These are phyloP conservation scores for Helostoma temminkii DNA, from an alignment of 2,797 vertebrate species.

Conservation along the genomic window DNA sequence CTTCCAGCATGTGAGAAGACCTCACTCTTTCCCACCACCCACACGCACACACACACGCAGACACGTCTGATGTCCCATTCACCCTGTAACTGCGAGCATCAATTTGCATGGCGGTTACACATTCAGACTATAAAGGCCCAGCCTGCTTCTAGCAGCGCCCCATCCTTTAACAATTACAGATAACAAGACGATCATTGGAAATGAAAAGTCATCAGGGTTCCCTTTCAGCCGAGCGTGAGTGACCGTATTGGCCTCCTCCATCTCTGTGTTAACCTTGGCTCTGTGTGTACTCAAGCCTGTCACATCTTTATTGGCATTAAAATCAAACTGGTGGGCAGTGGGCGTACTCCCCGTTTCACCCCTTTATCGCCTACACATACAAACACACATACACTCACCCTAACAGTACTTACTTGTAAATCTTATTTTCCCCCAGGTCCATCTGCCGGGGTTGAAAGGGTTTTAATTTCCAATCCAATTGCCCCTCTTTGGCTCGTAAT, in stretches of 20 bases:
- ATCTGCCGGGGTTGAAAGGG: slow-evolving; percentile 70
- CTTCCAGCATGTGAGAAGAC: slow-evolving; percentile 14
- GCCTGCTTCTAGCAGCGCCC: no score
- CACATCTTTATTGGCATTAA: slow-evolving; percentile 54
- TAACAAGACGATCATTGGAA: slow-evolving; percentile 82
- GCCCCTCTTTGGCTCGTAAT: slow-evolving; percentile 59
- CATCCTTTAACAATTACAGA: slow-evolving; percentile 81
- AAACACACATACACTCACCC: slow-evolving; percentile 2
- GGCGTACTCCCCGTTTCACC: slow-evolving; percentile 5
- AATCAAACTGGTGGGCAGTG: slow-evolving; percentile 43
- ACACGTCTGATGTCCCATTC: slow-evolving; percentile 6
- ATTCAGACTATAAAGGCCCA: slow-evolving; percentile 63
- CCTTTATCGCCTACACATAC: neutral
- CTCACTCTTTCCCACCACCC: slow-evolving; percentile 8
- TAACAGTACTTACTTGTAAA: slow-evolving; percentile 16
- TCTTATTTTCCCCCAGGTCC: slow-evolving; percentile 42
- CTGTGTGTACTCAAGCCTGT: slow-evolving; percentile 49
- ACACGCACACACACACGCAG: neutral
- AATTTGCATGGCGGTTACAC: slow-evolving; percentile 63
- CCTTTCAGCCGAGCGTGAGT: slow-evolving; percentile 50
- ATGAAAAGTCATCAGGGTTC: slow-evolving; percentile 78
- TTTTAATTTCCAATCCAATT: slow-evolving; percentile 74
- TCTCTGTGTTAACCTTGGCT: slow-evolving; percentile 76
- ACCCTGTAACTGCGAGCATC: slow-evolving; percentile 57
- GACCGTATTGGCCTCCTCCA: slow-evolving; percentile 64